These are phyloP conservation scores for Apotomis turbidana DNA, from an alignment of 2,888 invertebrate species.

Conservation along the genomic window DNA sequence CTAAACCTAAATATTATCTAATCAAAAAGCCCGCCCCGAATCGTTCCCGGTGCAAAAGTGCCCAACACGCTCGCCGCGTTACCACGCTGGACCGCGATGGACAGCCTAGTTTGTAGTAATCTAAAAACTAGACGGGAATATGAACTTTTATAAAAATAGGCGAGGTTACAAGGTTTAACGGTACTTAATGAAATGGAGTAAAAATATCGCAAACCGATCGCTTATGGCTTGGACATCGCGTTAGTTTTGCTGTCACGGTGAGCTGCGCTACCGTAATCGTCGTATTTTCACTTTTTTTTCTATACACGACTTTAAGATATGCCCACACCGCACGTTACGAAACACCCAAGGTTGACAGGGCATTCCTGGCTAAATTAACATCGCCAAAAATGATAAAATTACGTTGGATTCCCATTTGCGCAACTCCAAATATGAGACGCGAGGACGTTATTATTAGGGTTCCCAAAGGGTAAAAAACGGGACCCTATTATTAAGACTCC, in stretches of 20 bases:
- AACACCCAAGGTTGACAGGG: slow-evolving; percentile 47
- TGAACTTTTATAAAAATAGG: no score
- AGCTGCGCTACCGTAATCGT: slow-evolving; percentile 56
- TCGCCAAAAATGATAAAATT: slow-evolving; percentile 31
- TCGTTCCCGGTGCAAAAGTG: no score
- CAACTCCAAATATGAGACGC: slow-evolving; percentile 2
- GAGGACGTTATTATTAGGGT: background rate
- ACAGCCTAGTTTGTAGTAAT: no score
- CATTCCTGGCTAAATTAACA: slow-evolving; percentile 32
- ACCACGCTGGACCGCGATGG: no score
- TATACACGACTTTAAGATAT: slow-evolving; percentile 55
- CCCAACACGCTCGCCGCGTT: no score
- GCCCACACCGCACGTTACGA: slow-evolving; percentile 46
- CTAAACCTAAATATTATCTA: no score
- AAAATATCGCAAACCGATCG: background rate
- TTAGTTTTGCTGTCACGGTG: slow-evolving; percentile 57
- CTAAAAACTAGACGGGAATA: no score
- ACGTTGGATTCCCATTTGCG: slow-evolving; percentile 10
- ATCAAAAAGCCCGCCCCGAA: no score
- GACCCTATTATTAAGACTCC: no score
- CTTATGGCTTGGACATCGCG: slow-evolving; percentile 34
- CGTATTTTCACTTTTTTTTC: slow-evolving; percentile 65
- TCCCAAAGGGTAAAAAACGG: no score
- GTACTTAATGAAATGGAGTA: no score
- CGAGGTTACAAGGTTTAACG: no score